A percentile compares a stretch with the other conserved stretches of the same genome.
Conservation (phyloP, 1,140 invertebrate genomes). For the Aphelenchoides besseyi region DNA sequence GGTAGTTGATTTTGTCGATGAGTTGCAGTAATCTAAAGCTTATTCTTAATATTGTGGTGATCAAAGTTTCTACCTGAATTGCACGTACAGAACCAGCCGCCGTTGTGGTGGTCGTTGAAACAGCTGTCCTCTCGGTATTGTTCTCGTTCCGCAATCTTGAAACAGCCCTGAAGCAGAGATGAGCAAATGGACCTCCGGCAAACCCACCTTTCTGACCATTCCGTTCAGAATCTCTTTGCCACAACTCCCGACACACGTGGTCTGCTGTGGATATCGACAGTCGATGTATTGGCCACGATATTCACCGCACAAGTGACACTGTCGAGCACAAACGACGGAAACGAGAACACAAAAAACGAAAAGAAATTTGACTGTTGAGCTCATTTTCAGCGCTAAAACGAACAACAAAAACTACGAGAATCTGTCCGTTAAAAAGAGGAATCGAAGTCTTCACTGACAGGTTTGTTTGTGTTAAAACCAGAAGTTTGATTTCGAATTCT, state of each 20-base stretch:
- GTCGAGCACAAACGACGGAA: neutral
- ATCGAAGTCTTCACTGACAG: neutral
- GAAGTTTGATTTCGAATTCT: too few relatives aligned
- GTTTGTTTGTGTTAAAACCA: neutral
- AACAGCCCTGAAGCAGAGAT: conserved; percentile 2
- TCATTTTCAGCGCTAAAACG: neutral
- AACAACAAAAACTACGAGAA: neutral
- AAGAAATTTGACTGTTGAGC: neutral
- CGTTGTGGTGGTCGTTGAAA: neutral
- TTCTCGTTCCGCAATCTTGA: neutral
- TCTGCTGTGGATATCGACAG: neutral
- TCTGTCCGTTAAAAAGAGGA: neutral
- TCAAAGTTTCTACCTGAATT: neutral
- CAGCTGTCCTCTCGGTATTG: neutral
- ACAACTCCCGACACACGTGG: neutral
- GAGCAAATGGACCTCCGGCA: neutral
- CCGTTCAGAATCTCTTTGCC: neutral
- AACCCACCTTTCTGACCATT: neutral
- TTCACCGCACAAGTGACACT: conserved; percentile 2
- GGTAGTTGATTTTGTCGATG: neutral
- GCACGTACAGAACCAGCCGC: conserved; percentile 2
- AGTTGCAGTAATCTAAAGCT: neutral
- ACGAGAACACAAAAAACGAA: neutral
- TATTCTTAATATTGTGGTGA: neutral
- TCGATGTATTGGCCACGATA: neutral